Percentiles rank a stretch among this genome's conserved stretches.
These are phyloP conservation scores for Phymorhynchus buccinoides DNA, from an alignment of 1,140 invertebrate genomes.

Conservation along the genomic window DNA sequence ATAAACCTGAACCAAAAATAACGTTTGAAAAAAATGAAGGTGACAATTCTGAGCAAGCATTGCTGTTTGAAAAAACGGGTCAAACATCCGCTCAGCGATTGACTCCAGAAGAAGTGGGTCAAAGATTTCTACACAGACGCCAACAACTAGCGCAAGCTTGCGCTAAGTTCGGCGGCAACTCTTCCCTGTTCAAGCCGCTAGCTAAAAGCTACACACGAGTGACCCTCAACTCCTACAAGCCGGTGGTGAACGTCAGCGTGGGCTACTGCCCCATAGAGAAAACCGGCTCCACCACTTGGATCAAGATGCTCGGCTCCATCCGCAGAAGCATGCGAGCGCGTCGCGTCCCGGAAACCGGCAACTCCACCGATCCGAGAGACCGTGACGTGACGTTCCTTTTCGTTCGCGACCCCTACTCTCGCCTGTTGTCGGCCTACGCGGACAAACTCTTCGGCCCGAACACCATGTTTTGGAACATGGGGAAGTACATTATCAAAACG, in stretches of 20 bases:
- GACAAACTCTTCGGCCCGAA: slow-evolving; percentile 69
- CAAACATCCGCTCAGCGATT: no score
- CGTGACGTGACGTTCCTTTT: slow-evolving; percentile 54
- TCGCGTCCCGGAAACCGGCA: background rate
- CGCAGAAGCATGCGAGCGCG: background rate
- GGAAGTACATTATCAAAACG: slow-evolving; percentile 54
- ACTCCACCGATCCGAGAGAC: background rate
- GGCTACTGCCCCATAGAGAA: slow-evolving; percentile 30
- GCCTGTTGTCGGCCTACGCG: slow-evolving; percentile 63
- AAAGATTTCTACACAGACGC: background rate
- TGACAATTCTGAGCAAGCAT: no score
- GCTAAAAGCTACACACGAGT: no score
- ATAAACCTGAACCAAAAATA: no score
- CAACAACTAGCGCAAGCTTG: background rate
- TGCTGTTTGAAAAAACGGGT: no score
- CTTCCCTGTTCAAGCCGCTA: background rate
- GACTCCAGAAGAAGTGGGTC: background rate
- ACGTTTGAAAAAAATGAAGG: background rate
- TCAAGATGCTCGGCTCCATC: background rate
- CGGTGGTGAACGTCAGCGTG: slow-evolving; percentile 4
- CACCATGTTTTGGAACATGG: slow-evolving; percentile 65
- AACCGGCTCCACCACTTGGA: slow-evolving; percentile 28
- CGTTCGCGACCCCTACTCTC: slow-evolving; percentile 63
- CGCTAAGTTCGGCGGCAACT: background rate
- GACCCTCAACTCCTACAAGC: background rate